phyloP scores from a whole-genome alignment of 2,888 invertebrate genomes.

The Watsonalla binaria region DNA sequence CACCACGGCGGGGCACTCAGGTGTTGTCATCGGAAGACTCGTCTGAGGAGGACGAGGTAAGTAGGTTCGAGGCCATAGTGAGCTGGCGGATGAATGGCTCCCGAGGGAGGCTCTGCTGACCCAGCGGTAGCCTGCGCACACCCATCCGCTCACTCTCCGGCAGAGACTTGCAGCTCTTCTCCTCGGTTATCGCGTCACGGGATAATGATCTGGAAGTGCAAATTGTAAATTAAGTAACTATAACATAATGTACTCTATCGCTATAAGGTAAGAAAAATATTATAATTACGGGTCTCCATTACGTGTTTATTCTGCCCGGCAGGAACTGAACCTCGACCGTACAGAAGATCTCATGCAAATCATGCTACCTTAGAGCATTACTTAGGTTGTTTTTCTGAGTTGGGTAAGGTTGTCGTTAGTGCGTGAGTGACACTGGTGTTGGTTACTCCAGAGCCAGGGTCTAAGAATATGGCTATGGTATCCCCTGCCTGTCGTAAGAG shows the following conservation, averaged over 20 bases:
- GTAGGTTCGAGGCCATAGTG: constrained; percentile 79
- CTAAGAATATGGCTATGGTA: no score
- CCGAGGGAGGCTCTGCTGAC: constrained; percentile 78
- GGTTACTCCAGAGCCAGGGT: no score
- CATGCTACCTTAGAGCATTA: no score
- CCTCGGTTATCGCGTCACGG: constrained; percentile 85
- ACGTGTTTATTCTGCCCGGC: no score
- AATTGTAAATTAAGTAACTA: constrained; percentile 3
- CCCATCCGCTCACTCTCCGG: constrained; percentile 79
- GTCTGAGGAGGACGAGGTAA: constrained; percentile 81
- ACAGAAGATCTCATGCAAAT: no score
- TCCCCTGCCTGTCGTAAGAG: no score
- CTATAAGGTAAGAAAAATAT: no score
- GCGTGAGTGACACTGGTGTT: no score
- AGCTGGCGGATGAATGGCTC: constrained; percentile 80
- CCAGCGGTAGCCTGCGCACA: constrained; percentile 70
- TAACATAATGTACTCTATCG: not conserved
- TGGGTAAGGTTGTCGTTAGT: no score
- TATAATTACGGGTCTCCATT: no score
- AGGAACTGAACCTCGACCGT: no score
- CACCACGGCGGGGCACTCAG: constrained; percentile 74
- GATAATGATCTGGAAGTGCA: constrained; percentile 72
- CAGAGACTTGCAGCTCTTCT: constrained; percentile 80
- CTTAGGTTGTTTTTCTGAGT: no score
- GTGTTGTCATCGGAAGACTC: constrained; percentile 73